phyloP scores from a whole-genome alignment of 2,888 invertebrate species.

The Apeira syringaria region DNA sequence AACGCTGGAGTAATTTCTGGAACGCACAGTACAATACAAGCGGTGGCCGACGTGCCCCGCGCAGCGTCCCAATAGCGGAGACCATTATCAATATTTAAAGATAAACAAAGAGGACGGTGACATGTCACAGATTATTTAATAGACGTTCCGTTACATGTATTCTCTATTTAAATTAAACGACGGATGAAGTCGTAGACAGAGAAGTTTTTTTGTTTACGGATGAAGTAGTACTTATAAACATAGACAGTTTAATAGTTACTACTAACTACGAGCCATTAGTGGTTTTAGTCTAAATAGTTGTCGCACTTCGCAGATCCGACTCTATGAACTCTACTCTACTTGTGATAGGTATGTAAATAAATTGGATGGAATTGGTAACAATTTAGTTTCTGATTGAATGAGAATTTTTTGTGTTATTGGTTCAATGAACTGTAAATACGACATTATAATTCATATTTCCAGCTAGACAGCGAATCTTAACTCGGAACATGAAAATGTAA shows the following conservation, averaged over 20 bases:
- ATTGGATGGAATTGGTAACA: slow-evolving; percentile 21
- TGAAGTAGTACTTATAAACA: background rate
- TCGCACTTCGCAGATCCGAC: slow-evolving; percentile 1
- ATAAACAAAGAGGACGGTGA: slow-evolving; percentile 41
- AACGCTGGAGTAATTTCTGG: slow-evolving; percentile 22
- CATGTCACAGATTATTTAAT: slow-evolving; percentile 31
- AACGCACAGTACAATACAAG: slow-evolving; percentile 7
- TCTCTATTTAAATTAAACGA: background rate
- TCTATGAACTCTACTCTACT: too few species aligned
- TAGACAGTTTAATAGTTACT: background rate
- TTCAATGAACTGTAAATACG: slow-evolving; percentile 9
- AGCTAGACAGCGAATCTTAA: background rate
- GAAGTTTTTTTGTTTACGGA: too few species aligned
- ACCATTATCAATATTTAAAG: slow-evolving; percentile 46
- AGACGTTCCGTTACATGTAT: slow-evolving; percentile 19
- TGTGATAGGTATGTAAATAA: slow-evolving; percentile 3
- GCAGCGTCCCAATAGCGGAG: slow-evolving; percentile 33
- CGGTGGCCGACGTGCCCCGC: slow-evolving; percentile 36
- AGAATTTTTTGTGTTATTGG: slow-evolving; percentile 8
- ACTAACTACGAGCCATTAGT: background rate
- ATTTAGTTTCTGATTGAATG: slow-evolving; percentile 11
- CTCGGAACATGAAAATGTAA: background rate
- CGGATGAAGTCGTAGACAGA: too few species aligned
- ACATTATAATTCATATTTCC: background rate
- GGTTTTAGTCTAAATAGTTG: slow-evolving; percentile 12